phyloP scores from a whole-genome alignment of 2,113 vertebrate species.

The Piaya cayana region DNA sequence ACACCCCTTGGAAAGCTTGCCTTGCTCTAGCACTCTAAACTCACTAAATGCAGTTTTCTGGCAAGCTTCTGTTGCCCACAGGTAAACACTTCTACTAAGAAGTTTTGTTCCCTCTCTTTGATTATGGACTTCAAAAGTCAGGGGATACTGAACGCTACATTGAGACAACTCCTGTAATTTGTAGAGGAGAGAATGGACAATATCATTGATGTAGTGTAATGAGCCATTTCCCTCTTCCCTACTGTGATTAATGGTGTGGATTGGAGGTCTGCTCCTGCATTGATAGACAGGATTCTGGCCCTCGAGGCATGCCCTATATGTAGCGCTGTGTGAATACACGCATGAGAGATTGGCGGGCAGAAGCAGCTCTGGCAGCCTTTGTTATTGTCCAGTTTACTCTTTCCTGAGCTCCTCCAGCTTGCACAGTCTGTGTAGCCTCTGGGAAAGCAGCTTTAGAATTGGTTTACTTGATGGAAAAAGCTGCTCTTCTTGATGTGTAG shows the following conservation, averaged over 20 bases:
- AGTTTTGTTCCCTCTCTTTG: background rate
- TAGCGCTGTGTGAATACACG: background rate
- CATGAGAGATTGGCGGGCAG: conserved; percentile 18
- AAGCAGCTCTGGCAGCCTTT: background rate
- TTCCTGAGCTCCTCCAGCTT: conserved; percentile 18
- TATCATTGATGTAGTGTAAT: background rate
- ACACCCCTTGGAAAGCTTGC: background rate
- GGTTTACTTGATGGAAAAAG: conserved; percentile 3
- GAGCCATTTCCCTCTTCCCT: background rate
- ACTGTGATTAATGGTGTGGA: conserved; percentile 23
- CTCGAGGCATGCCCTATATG: conserved; percentile 7
- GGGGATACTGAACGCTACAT: background rate
- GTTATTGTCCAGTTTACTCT: conserved; percentile 23
- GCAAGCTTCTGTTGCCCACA: background rate
- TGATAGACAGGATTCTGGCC: background rate
- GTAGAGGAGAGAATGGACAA: background rate
- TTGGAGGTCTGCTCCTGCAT: background rate
- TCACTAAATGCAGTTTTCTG: background rate
- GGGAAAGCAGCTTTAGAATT: conserved; percentile 27
- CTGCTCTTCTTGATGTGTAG: background rate
- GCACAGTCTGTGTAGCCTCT: conserved; percentile 32
- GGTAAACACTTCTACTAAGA: background rate
- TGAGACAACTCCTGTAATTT: background rate
- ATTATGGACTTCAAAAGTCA: background rate
- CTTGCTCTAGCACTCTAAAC: background rate